phyloP scores from a whole-genome alignment of 2,113 vertebrate genomes.

The Pygathrix nemaeus region DNA sequence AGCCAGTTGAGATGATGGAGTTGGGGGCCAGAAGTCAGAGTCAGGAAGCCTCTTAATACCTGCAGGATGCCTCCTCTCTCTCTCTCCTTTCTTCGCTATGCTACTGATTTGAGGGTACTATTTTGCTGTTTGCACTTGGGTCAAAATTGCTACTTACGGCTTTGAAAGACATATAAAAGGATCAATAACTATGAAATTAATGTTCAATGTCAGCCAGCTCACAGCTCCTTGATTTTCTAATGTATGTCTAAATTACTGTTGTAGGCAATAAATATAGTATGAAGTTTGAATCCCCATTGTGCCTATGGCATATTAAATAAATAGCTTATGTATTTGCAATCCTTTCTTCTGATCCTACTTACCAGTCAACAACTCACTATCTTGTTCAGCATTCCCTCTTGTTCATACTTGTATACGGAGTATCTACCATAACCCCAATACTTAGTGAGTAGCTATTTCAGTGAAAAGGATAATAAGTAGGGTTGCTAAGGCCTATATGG shows the following conservation, averaged over 20 bases:
- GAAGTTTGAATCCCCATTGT: not conserved
- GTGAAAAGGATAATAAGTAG: not conserved
- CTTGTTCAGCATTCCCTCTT: not conserved
- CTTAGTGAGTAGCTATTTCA: not conserved
- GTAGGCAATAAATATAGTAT: constrained; percentile 8
- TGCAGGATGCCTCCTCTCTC: not conserved
- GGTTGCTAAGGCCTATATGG: not conserved
- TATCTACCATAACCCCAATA: not conserved
- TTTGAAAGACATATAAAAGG: not conserved
- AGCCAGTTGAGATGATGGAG: not conserved
- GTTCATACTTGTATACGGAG: not conserved
- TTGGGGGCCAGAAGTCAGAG: constrained; percentile 11
- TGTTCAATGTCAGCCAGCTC: not conserved
- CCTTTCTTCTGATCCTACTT: not conserved
- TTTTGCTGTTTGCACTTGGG: not conserved
- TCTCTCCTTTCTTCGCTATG: not conserved
- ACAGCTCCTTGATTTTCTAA: not conserved
- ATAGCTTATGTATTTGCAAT: not conserved
- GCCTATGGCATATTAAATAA: not conserved
- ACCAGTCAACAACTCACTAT: not conserved
- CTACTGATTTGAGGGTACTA: not conserved
- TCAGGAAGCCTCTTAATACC: not conserved
- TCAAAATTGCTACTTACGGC: not conserved
- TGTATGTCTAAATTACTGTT: not conserved
- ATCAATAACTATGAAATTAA: not conserved